Conservation (phyloP, 2,797 vertebrate genomes). For the Pelobates cultripes region DNA sequence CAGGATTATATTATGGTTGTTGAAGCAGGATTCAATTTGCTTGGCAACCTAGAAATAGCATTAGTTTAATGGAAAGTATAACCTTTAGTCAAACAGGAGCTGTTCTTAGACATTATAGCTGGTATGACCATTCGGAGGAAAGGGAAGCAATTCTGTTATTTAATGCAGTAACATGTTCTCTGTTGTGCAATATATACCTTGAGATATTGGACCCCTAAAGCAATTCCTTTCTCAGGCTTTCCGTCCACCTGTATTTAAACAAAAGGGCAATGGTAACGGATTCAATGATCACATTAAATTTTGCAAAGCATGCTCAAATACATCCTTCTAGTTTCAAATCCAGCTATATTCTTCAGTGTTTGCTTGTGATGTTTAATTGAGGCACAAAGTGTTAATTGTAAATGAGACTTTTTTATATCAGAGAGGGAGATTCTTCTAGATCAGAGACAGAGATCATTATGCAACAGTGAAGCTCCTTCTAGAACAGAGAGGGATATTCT, state of each 20-base stretch:
- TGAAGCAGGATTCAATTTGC: slow-evolving; percentile 46
- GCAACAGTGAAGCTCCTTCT: no score
- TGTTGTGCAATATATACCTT: background rate
- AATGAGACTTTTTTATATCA: no score
- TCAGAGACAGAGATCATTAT: no score
- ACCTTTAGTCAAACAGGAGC: slow-evolving; percentile 24
- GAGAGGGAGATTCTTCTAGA: no score
- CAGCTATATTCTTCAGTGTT: no score
- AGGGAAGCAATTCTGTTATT: slow-evolving; percentile 6
- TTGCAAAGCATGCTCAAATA: slow-evolving; percentile 30
- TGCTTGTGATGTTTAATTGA: background rate
- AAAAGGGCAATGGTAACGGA: slow-evolving; percentile 22
- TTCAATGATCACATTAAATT: slow-evolving; percentile 19
- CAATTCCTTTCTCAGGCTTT: slow-evolving; percentile 18
- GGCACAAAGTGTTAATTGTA: no score
- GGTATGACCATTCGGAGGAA: slow-evolving; percentile 2
- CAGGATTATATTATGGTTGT: slow-evolving; percentile 18
- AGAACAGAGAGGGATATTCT: no score
- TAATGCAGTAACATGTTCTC: slow-evolving; percentile 22
- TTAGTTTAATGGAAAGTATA: slow-evolving; percentile 46
- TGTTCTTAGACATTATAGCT: slow-evolving; percentile 27
- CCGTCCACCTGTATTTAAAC: background rate
- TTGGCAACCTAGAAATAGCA: slow-evolving; percentile 39
- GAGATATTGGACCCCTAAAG: background rate
- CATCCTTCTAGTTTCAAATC: background rate